phyloP scores from a whole-genome alignment of 1,140 invertebrate genomes.

The Drosophila prosaltans region DNA sequence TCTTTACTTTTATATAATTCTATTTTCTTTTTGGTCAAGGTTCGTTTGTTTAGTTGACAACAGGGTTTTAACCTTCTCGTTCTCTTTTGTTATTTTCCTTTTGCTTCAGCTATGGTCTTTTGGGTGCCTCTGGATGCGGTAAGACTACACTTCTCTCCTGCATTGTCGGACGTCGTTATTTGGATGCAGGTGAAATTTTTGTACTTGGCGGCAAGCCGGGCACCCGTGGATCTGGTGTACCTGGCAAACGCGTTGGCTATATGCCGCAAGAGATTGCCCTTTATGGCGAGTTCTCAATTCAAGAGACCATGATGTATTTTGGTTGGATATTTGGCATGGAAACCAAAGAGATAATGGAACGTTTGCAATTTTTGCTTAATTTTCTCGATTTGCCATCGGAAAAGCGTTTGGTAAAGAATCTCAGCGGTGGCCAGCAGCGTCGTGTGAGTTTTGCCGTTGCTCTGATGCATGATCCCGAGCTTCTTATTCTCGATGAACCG shows the following conservation, averaged over 20 bases:
- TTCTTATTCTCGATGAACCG: conserved; percentile 97
- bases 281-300: conserved; percentile 97
- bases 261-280: conserved; percentile 96
- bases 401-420: conserved; percentile 93
- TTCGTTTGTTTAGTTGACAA: conserved; percentile 2
- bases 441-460: conserved; percentile 96
- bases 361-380: conserved; percentile 93
- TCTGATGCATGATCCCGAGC: conserved; percentile 95
- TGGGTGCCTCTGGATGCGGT: conserved; percentile 93
- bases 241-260: conserved; percentile 93
- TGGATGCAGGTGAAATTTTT: conserved; percentile 92
- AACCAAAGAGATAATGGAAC: conserved; percentile 89
- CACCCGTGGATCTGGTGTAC: conserved; percentile 92
- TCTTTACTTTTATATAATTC: neutral
- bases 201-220: conserved; percentile 92
- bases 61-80: conserved; percentile 9
- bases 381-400: conserved; percentile 94
- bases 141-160: conserved; percentile 93
- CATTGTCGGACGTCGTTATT: conserved; percentile 90
- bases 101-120: conserved; percentile 88
- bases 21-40: conserved; percentile 13
- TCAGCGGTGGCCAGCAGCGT: conserved; percentile 96
- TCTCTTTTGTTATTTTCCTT: neutral
- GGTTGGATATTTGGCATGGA: conserved; percentile 98
- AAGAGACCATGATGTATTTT: conserved; percentile 97